Conservation (phyloP, 2,888 invertebrate genomes). For the Yponomeuta malinellus region DNA sequence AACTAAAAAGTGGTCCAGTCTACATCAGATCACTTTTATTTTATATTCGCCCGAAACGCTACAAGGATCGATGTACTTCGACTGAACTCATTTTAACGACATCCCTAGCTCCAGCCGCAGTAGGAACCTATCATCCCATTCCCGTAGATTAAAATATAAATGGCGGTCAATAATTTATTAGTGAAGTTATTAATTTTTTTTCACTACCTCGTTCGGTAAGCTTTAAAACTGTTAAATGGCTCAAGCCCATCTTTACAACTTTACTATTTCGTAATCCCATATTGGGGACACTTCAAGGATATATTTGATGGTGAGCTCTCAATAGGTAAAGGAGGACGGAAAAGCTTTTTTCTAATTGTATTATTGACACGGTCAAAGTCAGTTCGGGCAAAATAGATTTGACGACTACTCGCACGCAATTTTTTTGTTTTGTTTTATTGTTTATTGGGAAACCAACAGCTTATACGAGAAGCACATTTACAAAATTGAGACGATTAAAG, state of each 20-base stretch:
- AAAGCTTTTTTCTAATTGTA: neutral
- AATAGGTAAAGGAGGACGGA: neutral
- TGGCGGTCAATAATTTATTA: slow-evolving; percentile 52
- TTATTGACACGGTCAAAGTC: too few relatives aligned
- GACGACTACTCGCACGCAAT: too few relatives aligned
- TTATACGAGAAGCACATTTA: too few relatives aligned
- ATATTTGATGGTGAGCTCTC: neutral
- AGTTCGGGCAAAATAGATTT: too few relatives aligned
- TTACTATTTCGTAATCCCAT: neutral
- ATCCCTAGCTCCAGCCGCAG: slow-evolving; percentile 21
- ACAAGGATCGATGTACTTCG: too few relatives aligned
- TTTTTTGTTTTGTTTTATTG: too few relatives aligned
- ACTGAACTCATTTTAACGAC: neutral
- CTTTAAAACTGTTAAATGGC: slow-evolving; percentile 25
- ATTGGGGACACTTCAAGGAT: neutral
- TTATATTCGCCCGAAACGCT: too few relatives aligned
- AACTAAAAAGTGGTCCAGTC: too few relatives aligned
- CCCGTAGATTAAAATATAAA: slow-evolving; percentile 59
- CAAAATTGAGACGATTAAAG: too few relatives aligned
- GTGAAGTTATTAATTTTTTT: slow-evolving; percentile 47
- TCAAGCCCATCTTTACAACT: neutral
- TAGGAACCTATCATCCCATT: neutral
- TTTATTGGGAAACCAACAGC: too few relatives aligned
- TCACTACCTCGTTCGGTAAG: slow-evolving; percentile 24
- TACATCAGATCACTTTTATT: too few relatives aligned